Percentiles rank a stretch among this genome's conserved stretches.
Evolutionary conservation across 2,113 vertebrate genomes (phyloP).

Genomic region (Atractosteus spatula): DNA sequence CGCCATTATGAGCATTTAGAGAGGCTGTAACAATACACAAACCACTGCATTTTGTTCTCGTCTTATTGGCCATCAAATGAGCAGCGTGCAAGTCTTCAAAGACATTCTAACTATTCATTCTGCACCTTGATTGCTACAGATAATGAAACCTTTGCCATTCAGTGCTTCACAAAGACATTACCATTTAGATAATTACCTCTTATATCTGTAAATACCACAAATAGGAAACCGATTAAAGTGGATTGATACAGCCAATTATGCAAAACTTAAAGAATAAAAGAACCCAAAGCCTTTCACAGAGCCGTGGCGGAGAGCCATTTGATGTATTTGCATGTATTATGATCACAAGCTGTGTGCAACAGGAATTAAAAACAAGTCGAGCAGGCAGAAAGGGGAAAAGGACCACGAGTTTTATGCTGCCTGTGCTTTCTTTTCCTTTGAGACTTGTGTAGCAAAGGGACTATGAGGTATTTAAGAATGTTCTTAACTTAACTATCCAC

Average conservation of each 20-base stretch:
- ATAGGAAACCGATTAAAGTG: not conserved
- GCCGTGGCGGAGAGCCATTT: not conserved
- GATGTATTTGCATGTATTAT: not conserved
- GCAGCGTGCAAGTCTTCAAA: not conserved
- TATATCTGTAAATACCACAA: slow-evolving; percentile 7
- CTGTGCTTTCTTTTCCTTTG: too few relatives aligned
- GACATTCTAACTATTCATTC: not conserved
- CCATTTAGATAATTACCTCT: not conserved
- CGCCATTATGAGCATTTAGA: not conserved
- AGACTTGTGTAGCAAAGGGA: too few relatives aligned
- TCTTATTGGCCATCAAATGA: not conserved
- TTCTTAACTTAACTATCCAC: too few relatives aligned
- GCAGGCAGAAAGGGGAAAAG: too few relatives aligned
- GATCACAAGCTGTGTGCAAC: not conserved
- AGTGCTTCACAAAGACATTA: slow-evolving; percentile 3
- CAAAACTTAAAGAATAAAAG: not conserved
- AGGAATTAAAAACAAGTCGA: not conserved
- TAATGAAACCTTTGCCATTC: not conserved
- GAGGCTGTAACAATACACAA: not conserved
- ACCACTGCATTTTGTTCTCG: too few relatives aligned
- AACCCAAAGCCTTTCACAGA: not conserved
- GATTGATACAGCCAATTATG: slow-evolving; percentile 9
- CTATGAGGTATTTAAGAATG: too few relatives aligned
- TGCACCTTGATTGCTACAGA: not conserved
- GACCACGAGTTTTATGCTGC: too few relatives aligned